phyloP scores from a whole-genome alignment of 1,140 invertebrate genomes.

The Plectrocnemia conspersa region DNA sequence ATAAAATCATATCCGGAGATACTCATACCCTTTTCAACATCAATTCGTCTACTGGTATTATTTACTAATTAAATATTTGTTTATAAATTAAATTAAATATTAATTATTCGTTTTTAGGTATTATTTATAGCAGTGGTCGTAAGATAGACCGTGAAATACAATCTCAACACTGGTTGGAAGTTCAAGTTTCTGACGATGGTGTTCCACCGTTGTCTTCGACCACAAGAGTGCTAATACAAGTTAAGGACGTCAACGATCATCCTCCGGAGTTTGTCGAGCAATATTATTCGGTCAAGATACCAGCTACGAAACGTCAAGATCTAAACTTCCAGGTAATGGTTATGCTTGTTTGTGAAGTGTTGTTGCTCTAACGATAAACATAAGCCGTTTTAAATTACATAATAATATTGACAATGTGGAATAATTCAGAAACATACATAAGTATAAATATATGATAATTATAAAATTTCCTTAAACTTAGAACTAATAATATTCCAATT shows the following conservation, averaged over 20 bases:
- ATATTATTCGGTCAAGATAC: slow-evolving; percentile 75
- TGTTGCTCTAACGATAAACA: no score
- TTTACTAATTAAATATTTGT: no score
- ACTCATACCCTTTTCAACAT: slow-evolving; percentile 86
- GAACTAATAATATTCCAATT: no score
- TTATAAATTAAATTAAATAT: no score
- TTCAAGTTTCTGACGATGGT: slow-evolving; percentile 78
- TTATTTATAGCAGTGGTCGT: slow-evolving; percentile 75
- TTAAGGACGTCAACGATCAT: slow-evolving; percentile 83
- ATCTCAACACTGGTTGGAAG: slow-evolving; percentile 79
- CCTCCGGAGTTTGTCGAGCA: slow-evolving; percentile 75
- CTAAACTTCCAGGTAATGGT: slow-evolving; percentile 56
- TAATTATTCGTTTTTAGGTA: slow-evolving; percentile 58
- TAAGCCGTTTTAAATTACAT: no score
- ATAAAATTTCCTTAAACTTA: no score
- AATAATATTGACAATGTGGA: no score
- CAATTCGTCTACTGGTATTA: slow-evolving; percentile 73
- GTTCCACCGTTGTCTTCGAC: slow-evolving; percentile 70
- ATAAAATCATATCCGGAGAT: slow-evolving; percentile 84
- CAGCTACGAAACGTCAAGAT: slow-evolving; percentile 58
- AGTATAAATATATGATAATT: not conserved
- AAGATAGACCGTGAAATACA: slow-evolving; percentile 81
- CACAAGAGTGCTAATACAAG: slow-evolving; percentile 74
- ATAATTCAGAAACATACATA: not conserved
- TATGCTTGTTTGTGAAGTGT: not conserved